Base-by-base conservation (phyloP, 2,888 invertebrate genomes). In the Brassicogethes aeneus region DNA sequence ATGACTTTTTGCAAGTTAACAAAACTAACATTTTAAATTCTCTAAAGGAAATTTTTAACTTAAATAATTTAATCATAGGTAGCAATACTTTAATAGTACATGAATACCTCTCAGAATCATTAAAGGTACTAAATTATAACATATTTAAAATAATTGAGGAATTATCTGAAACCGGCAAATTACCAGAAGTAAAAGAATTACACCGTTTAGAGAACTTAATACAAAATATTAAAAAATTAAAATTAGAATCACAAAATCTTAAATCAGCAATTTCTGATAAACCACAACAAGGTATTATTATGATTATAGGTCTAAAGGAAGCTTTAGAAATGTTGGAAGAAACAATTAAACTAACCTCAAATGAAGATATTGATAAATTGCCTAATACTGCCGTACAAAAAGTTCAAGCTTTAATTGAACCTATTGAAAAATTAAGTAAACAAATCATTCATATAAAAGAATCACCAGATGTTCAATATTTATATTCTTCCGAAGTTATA, bases 161-260 rank as follows among this genome's bases (percentile, higher is more conserved):
- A n/a, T n/a, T n/a, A n/a, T n/a, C n/a, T n/a, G n/a, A n/a, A n/a
- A n/a, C n/a, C n/a, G n/a, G n/a, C n/a, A n/a, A n/a, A n/a, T n/a
- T n/a, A n/a, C n/a, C n/a, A n/a, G n/a, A n/a, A n/a, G n/a, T n/a
- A n/a, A n/a, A n/a, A n/a, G n/a, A n/a, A n/a, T n/a, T n/a, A n/a
- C n/a, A n/a, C n/a, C n/a, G n/a, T n/a, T n/a, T n/a, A n/a, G n/a
- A n/a, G n/a, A n/a, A n/a, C n/a, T n/a, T n/a, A n/a, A n/a, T n/a
- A n/a, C n/a, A n/a, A n/a, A n/a, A n/a, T n/a, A n/a, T n/a, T n/a
- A n/a, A n/a, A n/a, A n/a, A 41, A 10, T 32, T 45, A 1, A 12
- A 36, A 7, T 12, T 29, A n/a, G 39, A 44, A 29, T 12, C 17
- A 2, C 30, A 37, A 23, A 7, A 5, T 23, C 23, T 23, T 23